These are phyloP conservation scores for Drosophila ezoana DNA, from an alignment of 2,888 invertebrate genomes.

Conservation along the genomic window DNA sequence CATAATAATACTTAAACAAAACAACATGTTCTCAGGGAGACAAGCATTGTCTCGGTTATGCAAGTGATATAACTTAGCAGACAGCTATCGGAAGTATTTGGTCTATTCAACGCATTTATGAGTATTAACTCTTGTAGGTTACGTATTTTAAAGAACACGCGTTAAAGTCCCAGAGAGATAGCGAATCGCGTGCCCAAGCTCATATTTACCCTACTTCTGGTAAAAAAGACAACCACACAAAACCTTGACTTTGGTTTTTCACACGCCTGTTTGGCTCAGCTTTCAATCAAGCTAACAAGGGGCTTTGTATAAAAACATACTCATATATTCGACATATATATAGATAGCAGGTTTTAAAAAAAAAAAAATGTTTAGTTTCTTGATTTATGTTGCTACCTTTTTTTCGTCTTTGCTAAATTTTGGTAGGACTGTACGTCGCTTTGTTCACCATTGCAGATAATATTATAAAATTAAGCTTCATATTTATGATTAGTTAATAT, in stretches of 20 bases:
- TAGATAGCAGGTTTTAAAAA: slow-evolving; percentile 3
- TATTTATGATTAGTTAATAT: not conserved
- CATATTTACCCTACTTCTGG: slow-evolving; percentile 30
- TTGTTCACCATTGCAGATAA: not conserved
- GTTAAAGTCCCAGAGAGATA: slow-evolving; percentile 30
- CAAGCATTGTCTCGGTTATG: slow-evolving; percentile 18
- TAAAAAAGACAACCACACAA: slow-evolving; percentile 6
- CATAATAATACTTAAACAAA: slow-evolving; percentile 28
- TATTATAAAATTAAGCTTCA: not conserved
- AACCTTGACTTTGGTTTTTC: slow-evolving; percentile 61
- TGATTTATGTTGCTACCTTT: slow-evolving; percentile 1
- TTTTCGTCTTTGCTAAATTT: not conserved
- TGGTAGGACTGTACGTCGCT: not conserved
- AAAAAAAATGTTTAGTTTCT: slow-evolving; percentile 6
- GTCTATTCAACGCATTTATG: slow-evolving; percentile 20
- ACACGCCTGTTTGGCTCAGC: slow-evolving; percentile 20
- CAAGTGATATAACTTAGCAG: slow-evolving; percentile 22
- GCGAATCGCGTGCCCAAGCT: slow-evolving; percentile 26
- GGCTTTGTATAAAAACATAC: slow-evolving; percentile 2
- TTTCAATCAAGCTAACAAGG: slow-evolving; percentile 27
- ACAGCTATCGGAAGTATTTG: slow-evolving; percentile 22
- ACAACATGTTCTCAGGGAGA: slow-evolving; percentile 24
- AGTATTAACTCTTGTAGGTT: slow-evolving; percentile 6
- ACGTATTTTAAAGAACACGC: slow-evolving; percentile 6
- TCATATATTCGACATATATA: not conserved